These are phyloP conservation scores for Atethmia centrago DNA, from an alignment of 2,888 invertebrate genomes.

Conservation along the genomic window DNA sequence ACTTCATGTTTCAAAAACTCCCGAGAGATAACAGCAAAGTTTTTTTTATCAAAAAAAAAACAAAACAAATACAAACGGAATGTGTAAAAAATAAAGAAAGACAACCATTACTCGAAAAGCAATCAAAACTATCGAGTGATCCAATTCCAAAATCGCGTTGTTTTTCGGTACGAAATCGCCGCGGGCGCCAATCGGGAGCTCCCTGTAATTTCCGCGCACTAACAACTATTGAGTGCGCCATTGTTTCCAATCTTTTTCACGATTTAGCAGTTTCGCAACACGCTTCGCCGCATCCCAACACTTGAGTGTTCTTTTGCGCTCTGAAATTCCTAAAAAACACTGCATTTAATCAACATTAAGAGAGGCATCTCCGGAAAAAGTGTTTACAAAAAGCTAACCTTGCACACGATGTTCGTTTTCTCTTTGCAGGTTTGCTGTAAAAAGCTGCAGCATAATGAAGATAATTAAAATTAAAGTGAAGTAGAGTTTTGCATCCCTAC, in stretches of 20 bases:
- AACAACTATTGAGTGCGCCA: slow-evolving; percentile 78
- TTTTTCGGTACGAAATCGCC: slow-evolving; percentile 75
- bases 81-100: slow-evolving; percentile 64
- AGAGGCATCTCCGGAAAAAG: slow-evolving; percentile 55
- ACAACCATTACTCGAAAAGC: slow-evolving; percentile 78
- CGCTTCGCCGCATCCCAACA: slow-evolving; percentile 66
- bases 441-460: slow-evolving; percentile 52
- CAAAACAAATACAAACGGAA: slow-evolving; percentile 54
- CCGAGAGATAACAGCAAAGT: slow-evolving; percentile 2
- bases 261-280: slow-evolving; percentile 70
- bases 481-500: slow-evolving; percentile 29
- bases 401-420: slow-evolving; percentile 52
- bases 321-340: slow-evolving; percentile 63
- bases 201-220: slow-evolving; percentile 80
- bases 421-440: slow-evolving; percentile 35
- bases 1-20: neutral
- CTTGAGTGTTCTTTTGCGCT: slow-evolving; percentile 51
- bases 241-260: slow-evolving; percentile 76
- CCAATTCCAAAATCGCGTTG: slow-evolving; percentile 80
- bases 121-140: slow-evolving; percentile 84
- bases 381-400: slow-evolving; percentile 46
- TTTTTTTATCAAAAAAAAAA: slow-evolving; percentile 18
- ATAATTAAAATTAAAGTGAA: slow-evolving; percentile 56
- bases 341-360: slow-evolving; percentile 67
- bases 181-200: slow-evolving; percentile 70